Conservation (phyloP, 1,140 invertebrate species). For the Phocides pigmalion region DNA sequence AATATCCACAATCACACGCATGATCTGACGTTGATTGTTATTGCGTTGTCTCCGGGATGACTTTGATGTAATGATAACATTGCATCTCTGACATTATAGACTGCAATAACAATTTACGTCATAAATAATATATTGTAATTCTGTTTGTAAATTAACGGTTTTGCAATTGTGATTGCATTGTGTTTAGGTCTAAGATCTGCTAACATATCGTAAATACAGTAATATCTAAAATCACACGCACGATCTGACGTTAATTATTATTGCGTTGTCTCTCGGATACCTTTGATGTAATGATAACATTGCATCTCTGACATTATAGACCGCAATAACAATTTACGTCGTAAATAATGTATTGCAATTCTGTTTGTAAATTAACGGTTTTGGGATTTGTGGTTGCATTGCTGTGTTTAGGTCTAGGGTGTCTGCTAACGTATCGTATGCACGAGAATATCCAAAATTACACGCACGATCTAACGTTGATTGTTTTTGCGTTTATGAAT, state of each 20-base stretch:
- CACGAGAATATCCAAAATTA: too few species aligned
- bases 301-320: neutral
- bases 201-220: too few species aligned
- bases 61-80: neutral
- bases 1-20: neutral
- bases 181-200: too few species aligned
- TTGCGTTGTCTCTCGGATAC: neutral
- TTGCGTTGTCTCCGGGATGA: neutral
- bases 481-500: constrained; percentile 1
- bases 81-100: neutral
- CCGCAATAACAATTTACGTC: constrained; percentile 6
- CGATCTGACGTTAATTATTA: neutral
- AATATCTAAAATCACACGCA: neutral
- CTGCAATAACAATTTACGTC: constrained; percentile 8
- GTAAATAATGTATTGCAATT: neutral
- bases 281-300: neutral
- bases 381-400: too few species aligned
- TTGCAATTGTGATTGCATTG: too few species aligned
- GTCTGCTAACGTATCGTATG: too few species aligned
- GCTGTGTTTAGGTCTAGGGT: too few species aligned
- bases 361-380: too few species aligned
- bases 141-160: too few species aligned
- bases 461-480: neutral
- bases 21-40: neutral
- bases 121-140: neutral